A percentile compares a stretch with the other conserved stretches of the same genome.
Conservation (phyloP, 2,888 invertebrate genomes). For the Folsomia manolachei region DNA sequence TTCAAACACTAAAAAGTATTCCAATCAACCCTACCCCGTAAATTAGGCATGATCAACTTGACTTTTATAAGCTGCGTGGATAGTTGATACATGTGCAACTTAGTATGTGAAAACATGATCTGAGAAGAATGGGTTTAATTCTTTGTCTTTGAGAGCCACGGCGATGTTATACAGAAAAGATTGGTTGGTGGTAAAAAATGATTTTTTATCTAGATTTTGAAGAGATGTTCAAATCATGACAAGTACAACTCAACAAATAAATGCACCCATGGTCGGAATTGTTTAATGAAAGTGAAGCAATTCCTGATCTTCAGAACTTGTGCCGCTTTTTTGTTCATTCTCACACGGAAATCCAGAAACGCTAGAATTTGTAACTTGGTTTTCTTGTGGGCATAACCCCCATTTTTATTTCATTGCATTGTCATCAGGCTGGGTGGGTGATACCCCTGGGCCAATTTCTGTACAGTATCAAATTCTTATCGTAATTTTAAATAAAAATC, state of each 20-base stretch:
- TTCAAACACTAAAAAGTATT: not conserved
- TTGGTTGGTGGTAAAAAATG: not conserved
- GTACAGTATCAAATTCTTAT: not conserved
- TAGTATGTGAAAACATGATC: slow-evolving; percentile 7
- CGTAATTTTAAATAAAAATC: not conserved
- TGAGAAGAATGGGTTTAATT: not conserved
- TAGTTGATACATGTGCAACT: not conserved
- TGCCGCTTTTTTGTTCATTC: not conserved
- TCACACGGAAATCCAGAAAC: not conserved
- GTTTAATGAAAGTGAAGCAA: not conserved
- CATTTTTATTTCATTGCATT: not conserved
- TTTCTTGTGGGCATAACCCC: not conserved
- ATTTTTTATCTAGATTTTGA: not conserved
- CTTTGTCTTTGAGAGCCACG: not conserved
- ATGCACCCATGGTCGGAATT: not conserved
- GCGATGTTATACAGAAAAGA: not conserved
- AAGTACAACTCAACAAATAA: slow-evolving; percentile 4
- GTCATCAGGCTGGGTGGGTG: not conserved
- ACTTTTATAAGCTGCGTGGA: not conserved
- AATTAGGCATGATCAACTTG: not conserved
- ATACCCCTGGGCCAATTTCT: not conserved
- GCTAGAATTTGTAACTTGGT: no score
- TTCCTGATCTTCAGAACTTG: not conserved
- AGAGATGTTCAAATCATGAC: not conserved
- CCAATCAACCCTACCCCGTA: not conserved